These are phyloP conservation scores for Palythoa grandiflora DNA, from an alignment of 92 coral and sea anemone genomes.

Conservation along the genomic window DNA sequence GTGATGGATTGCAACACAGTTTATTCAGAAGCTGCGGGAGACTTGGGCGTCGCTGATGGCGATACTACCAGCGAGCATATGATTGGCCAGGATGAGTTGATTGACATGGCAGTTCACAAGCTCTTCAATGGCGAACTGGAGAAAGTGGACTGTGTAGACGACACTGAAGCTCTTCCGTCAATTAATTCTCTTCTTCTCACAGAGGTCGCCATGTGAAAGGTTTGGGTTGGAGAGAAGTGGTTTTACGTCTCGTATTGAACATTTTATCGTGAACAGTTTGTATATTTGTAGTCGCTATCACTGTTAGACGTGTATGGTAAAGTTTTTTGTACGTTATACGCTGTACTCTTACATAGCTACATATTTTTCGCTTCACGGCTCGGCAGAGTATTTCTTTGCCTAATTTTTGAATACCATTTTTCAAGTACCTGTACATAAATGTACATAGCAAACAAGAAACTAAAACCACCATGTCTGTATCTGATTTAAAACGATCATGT, in stretches of 20 bases:
- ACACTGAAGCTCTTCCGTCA: slow-evolving; percentile 85
- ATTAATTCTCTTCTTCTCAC: slow-evolving; percentile 93
- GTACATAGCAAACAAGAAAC: too few species aligned
- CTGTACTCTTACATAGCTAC: too few species aligned
- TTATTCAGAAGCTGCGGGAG: slow-evolving; percentile 78
- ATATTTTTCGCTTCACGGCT: too few species aligned
- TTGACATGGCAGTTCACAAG: slow-evolving; percentile 90
- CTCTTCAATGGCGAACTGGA: slow-evolving; percentile 94
- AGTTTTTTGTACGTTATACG: too few species aligned
- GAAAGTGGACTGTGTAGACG: slow-evolving; percentile 88
- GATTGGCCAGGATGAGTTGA: slow-evolving; percentile 88
- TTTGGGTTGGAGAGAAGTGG: background rate
- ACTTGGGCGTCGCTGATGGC: slow-evolving; percentile 67
- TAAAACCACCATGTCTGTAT: too few species aligned
- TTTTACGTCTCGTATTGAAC: background rate
- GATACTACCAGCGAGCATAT: slow-evolving; percentile 66
- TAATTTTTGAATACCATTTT: too few species aligned
- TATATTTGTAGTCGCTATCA: too few species aligned
- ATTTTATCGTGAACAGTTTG: too few species aligned
- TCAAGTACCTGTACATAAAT: too few species aligned
- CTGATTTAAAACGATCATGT: too few species aligned
- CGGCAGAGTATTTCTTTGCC: too few species aligned
- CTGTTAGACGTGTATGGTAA: too few species aligned
- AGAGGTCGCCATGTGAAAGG: slow-evolving; percentile 74
- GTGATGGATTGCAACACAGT: slow-evolving; percentile 74